These are phyloP conservation scores for Ascidia mentula DNA, from an alignment of 23 tunicate genomes.

Conservation along the genomic window DNA sequence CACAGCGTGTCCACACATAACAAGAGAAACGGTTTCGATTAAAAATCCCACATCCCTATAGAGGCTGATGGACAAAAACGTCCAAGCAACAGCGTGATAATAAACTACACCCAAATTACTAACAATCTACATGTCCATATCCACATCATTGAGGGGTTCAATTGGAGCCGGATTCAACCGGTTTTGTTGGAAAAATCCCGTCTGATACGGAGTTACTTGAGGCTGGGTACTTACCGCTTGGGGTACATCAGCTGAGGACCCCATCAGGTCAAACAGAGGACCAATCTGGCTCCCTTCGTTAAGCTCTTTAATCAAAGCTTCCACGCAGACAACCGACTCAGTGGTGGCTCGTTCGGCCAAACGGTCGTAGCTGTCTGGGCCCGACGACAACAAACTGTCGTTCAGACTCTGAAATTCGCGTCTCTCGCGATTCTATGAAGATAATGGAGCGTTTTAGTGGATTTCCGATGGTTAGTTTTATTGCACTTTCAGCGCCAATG, in stretches of 20 bases:
- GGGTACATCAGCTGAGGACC: slow-evolving; percentile 1
- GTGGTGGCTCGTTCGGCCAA: slow-evolving; percentile 65
- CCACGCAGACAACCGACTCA: slow-evolving; percentile 50
- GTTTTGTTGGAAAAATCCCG: slow-evolving; percentile 34
- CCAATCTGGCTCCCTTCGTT: slow-evolving; percentile 3
- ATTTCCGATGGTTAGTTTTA: neutral
- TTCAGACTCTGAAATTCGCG: slow-evolving; percentile 3
- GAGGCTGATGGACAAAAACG: too few species aligned
- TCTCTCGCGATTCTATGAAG: slow-evolving; percentile 52
- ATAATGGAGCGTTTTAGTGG: neutral
- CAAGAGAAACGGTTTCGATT: too few species aligned
- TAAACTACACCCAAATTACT: too few species aligned
- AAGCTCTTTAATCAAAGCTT: slow-evolving; percentile 42
- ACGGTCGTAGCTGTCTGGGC: slow-evolving; percentile 78
- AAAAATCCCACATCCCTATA: too few species aligned
- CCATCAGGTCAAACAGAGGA: neutral
- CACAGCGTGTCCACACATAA: too few species aligned
- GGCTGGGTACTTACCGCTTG: slow-evolving; percentile 14
- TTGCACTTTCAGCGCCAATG: neutral
- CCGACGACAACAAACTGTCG: slow-evolving; percentile 59
- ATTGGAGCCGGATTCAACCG: slow-evolving; percentile 14
- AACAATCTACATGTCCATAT: too few species aligned
- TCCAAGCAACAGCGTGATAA: too few species aligned
- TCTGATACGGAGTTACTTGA: neutral
- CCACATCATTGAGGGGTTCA: neutral